phyloP scores from a whole-genome alignment of 64 coral and sea anemone species.

The Orbicella faveolata region DNA sequence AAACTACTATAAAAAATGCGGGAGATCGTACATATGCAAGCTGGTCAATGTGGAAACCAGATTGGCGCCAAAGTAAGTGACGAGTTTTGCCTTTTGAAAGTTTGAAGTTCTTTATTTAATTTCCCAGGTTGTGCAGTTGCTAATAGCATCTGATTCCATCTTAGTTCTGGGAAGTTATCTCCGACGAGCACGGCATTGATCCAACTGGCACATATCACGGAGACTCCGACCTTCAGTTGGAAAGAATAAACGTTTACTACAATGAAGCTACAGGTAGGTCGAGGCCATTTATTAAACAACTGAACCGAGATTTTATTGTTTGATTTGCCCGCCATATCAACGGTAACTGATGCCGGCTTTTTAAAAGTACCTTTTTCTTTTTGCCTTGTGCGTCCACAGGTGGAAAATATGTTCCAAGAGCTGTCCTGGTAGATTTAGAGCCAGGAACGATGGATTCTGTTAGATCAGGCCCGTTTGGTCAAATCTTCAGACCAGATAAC shows the following conservation, averaged over 20 bases:
- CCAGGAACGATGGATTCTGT: conserved; percentile 92
- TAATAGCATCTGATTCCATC: not conserved
- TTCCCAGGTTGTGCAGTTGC: not conserved
- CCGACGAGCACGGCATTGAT: conserved; percentile 76
- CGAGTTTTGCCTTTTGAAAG: not conserved
- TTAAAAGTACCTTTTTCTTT: not conserved
- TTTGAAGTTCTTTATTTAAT: not conserved
- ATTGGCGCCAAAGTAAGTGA: conserved; percentile 78
- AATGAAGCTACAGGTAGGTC: conserved; percentile 78
- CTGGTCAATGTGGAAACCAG: conserved; percentile 78
- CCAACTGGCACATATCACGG: conserved; percentile 84
- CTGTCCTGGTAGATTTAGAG: conserved; percentile 78
- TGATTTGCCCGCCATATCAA: conserved; percentile 2
- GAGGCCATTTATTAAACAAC: not conserved
- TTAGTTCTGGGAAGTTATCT: conserved; percentile 84
- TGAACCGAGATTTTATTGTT: not conserved
- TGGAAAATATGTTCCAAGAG: conserved; percentile 84
- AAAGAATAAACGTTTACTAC: conserved; percentile 88
- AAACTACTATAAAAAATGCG: conserved; percentile 47
- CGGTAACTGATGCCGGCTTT: not conserved
- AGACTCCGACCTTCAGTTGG: conserved; percentile 82
- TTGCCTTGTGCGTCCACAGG: conserved; percentile 35
- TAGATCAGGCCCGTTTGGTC: conserved; percentile 78
- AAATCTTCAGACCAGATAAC: conserved; percentile 84
- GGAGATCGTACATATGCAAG: conserved; percentile 87